Evolutionary conservation across 2,888 invertebrate species (phyloP).

Genomic region (Thumatha senex): DNA sequence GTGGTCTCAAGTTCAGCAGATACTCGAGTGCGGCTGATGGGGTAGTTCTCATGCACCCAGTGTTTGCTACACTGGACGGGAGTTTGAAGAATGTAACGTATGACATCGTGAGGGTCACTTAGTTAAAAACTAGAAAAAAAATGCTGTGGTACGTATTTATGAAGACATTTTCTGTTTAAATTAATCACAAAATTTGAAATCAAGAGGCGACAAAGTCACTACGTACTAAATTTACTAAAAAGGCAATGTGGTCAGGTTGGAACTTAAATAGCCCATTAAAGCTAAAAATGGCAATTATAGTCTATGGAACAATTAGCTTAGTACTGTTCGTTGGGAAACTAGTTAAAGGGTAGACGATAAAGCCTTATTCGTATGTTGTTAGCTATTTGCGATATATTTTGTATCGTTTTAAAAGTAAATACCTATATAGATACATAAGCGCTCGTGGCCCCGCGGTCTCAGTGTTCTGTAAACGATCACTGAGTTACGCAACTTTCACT

Average conservation of each 20-base stretch:
- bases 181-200: constrained; percentile 13
- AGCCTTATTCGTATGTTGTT: constrained; percentile 16
- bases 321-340: not conserved
- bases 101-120: no score
- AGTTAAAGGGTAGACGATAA: constrained; percentile 5
- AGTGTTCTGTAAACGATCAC: no score
- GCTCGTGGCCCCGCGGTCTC: no score
- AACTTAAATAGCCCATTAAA: constrained; percentile 55
- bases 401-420: not conserved
- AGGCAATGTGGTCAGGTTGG: constrained; percentile 28
- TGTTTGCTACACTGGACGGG: no score
- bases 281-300: constrained; percentile 62
- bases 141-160: no score
- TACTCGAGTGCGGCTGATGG: no score
- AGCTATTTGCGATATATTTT: not conserved
- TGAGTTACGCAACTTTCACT: no score
- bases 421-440: no score
- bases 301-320: constrained; percentile 59
- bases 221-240: constrained; percentile 22
- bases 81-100: no score
- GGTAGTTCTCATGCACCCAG: no score
- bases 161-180: constrained; percentile 2
- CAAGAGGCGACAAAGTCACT: constrained; percentile 35
- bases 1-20: no score
- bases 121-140: no score